phyloP scores from a whole-genome alignment of 2,113 vertebrate species.

The Dicrurus megarhynchus region DNA sequence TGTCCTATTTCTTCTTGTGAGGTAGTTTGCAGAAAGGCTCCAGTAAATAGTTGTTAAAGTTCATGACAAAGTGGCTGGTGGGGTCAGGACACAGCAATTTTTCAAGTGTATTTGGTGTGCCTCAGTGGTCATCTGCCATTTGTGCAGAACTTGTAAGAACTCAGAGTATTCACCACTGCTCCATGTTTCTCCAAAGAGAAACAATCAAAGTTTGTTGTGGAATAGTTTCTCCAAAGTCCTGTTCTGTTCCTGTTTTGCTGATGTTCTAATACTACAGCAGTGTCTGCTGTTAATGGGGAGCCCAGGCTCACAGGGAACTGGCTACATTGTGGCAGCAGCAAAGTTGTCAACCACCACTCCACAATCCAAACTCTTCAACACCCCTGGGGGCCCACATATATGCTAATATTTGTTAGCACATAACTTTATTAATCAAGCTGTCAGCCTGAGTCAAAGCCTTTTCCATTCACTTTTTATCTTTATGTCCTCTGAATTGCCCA shows the following conservation, averaged over 20 bases:
- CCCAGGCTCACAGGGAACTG: neutral
- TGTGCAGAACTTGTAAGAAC: neutral
- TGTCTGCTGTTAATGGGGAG: neutral
- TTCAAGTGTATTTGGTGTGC: neutral
- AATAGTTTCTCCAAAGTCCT: neutral
- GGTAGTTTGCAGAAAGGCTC: neutral
- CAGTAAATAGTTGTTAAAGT: fast-evolving
- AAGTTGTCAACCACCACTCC: neutral
- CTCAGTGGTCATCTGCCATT: neutral
- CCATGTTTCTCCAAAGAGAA: neutral
- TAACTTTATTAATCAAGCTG: neutral
- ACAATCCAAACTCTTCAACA: neutral
- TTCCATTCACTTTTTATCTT: neutral
- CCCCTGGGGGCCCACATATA: neutral
- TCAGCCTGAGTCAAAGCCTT: neutral
- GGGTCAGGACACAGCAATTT: neutral
- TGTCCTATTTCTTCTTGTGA: neutral
- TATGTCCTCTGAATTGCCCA: neutral
- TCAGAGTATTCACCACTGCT: neutral
- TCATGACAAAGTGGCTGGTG: neutral
- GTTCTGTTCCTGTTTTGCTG: neutral
- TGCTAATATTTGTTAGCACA: neutral
- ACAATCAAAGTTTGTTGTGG: neutral
- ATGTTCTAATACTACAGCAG: neutral
- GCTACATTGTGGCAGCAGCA: neutral